A percentile compares a stretch with the other conserved stretches of the same genome.
These are phyloP conservation scores for Neelides folsomi DNA, from an alignment of 2,888 invertebrate species.

Conservation along the genomic window DNA sequence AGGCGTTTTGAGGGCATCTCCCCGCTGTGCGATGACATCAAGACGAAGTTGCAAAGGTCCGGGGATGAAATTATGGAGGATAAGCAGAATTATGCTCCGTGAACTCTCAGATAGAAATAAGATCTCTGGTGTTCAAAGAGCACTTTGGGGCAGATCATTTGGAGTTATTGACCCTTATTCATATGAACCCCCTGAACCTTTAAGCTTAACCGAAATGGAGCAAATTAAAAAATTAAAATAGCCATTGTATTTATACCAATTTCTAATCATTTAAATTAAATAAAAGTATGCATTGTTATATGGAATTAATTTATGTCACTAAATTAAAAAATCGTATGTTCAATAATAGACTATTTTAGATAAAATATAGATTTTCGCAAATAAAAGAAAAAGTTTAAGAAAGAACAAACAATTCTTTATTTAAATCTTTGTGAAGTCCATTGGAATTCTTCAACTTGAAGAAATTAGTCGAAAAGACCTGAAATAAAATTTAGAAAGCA, in stretches of 20 bases:
- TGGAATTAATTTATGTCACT: too few species aligned
- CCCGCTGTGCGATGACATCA: slow-evolving; percentile 79
- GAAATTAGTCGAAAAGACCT: slow-evolving; percentile 60
- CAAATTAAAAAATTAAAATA: too few species aligned
- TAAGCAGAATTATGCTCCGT: slow-evolving; percentile 83
- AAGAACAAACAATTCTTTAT: slow-evolving; percentile 1
- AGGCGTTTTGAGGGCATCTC: slow-evolving; percentile 49
- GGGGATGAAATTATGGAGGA: slow-evolving; percentile 47
- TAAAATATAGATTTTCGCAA: too few species aligned
- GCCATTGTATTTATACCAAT: too few species aligned
- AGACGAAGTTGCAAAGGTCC: slow-evolving; percentile 46
- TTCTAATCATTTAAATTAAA: too few species aligned
- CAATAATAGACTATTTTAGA: too few species aligned
- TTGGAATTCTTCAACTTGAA: slow-evolving; percentile 1
- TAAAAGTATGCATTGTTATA: too few species aligned
- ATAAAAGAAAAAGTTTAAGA: background rate
- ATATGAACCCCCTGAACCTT: too few species aligned
- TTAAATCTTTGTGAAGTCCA: background rate
- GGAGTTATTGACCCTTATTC: too few species aligned
- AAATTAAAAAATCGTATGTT: too few species aligned
- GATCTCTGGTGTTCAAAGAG: slow-evolving; percentile 77
- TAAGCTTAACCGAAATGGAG: too few species aligned
- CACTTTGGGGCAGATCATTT: slow-evolving; percentile 56
- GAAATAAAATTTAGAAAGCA: slow-evolving; percentile 41
- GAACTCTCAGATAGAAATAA: slow-evolving; percentile 87